Percentiles rank a stretch among this genome's conserved stretches.
phyloP scores from a whole-genome alignment of 2,888 invertebrate genomes.

The Ditula angustiorana region DNA sequence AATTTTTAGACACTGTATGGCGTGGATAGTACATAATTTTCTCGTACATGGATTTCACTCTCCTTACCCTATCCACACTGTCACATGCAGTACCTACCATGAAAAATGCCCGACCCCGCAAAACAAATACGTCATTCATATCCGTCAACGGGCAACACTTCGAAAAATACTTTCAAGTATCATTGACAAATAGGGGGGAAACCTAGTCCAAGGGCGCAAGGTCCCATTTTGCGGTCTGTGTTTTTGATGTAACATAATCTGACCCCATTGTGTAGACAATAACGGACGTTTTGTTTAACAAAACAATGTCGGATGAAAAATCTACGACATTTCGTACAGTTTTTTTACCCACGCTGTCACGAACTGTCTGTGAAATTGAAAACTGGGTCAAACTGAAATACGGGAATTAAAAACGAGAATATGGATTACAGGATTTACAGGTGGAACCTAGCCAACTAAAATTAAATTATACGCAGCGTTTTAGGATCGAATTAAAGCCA shows the following conservation, averaged over 20 bases:
- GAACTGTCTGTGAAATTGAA: constrained; percentile 26
- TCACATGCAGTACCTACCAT: constrained; percentile 8
- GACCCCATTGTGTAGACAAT: constrained; percentile 28
- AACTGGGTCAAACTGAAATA: constrained; percentile 33
- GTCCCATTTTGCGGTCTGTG: constrained; percentile 25
- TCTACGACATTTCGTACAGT: constrained; percentile 6
- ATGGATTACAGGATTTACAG: constrained; percentile 23
- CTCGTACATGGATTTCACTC: neutral
- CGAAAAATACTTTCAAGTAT: constrained; percentile 16
- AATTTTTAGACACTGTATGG: no score
- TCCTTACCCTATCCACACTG: constrained; percentile 8
- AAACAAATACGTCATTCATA: constrained; percentile 21
- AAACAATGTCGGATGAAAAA: constrained; percentile 8
- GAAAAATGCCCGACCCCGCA: constrained; percentile 9
- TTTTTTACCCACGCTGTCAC: constrained; percentile 23
- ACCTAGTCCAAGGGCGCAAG: constrained; percentile 14
- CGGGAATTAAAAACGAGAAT: constrained; percentile 17
- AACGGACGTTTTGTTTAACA: constrained; percentile 23
- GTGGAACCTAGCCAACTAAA: neutral
- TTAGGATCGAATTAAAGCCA: neutral
- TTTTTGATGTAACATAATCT: constrained; percentile 24
- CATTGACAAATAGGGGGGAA: constrained; percentile 25
- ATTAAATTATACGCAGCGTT: neutral
- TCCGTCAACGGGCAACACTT: constrained; percentile 19
- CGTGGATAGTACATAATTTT: neutral